These are phyloP conservation scores for Dryobates pubescens DNA, from an alignment of 2,797 vertebrate species.

Conservation along the genomic window DNA sequence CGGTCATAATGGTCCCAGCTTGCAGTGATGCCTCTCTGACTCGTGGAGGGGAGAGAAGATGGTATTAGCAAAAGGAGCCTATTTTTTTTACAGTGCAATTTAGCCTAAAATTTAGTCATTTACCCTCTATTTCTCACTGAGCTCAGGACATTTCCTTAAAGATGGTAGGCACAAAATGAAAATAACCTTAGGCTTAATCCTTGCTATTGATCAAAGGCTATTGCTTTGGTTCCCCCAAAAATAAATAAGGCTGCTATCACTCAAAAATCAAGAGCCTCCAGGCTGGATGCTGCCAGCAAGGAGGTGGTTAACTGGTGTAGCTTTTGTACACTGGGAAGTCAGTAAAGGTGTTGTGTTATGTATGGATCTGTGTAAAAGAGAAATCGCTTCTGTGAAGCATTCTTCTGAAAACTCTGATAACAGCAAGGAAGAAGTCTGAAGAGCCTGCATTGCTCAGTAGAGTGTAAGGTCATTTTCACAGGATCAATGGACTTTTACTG, in stretches of 20 bases:
- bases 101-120: neutral
- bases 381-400: conserved; percentile 9
- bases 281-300: neutral
- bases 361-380: neutral
- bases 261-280: neutral
- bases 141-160: neutral
- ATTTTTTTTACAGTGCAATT: neutral
- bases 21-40: neutral
- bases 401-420: neutral
- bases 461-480: neutral
- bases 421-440: neutral
- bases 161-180: neutral
- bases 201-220: neutral
- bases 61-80: neutral
- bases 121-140: neutral
- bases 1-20: neutral
- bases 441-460: neutral
- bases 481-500: conserved; percentile 40
- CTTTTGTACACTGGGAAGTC: neutral
- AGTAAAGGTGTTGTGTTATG: neutral
- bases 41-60: neutral
- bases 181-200: neutral
- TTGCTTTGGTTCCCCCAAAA: neutral
- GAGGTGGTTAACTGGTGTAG: neutral
- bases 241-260: neutral